Evolutionary conservation across 2,113 vertebrate genomes (phyloP).

Genomic region (Tachycineta bicolor): DNA sequence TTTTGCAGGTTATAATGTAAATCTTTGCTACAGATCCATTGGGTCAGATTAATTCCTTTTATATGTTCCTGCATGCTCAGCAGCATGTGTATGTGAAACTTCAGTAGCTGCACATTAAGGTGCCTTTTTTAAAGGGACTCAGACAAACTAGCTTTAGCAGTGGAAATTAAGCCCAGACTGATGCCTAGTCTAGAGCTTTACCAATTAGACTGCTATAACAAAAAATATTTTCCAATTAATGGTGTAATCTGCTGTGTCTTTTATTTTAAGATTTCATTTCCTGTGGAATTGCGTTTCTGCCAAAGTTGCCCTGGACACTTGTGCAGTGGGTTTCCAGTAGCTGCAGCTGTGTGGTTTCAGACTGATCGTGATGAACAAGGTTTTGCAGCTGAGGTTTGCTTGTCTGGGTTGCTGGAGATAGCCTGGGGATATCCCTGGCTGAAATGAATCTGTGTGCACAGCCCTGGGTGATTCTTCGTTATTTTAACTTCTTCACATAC

Average conservation of each 20-base stretch:
- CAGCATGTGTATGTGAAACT: neutral
- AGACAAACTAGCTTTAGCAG: neutral
- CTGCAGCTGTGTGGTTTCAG: neutral
- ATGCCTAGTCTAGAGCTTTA: neutral
- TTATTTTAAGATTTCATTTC: conserved; percentile 1
- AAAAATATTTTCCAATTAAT: neutral
- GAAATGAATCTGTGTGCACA: neutral
- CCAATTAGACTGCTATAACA: neutral
- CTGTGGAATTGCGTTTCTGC: neutral
- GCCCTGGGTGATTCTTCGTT: neutral
- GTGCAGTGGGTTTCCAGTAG: neutral
- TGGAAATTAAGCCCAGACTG: neutral
- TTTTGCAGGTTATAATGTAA: neutral
- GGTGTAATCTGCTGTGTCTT: neutral
- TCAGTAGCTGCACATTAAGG: neutral
- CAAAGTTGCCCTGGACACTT: neutral
- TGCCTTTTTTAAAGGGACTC: neutral
- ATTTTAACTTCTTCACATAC: neutral
- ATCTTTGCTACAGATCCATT: neutral
- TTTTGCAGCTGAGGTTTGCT: neutral
- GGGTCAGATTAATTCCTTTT: neutral
- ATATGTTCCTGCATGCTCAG: neutral
- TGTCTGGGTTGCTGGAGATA: neutral
- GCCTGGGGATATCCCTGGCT: neutral
- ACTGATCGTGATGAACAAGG: neutral